These are phyloP conservation scores for Monochamus saltuarius DNA, from an alignment of 1,140 invertebrate species.

Conservation along the genomic window DNA sequence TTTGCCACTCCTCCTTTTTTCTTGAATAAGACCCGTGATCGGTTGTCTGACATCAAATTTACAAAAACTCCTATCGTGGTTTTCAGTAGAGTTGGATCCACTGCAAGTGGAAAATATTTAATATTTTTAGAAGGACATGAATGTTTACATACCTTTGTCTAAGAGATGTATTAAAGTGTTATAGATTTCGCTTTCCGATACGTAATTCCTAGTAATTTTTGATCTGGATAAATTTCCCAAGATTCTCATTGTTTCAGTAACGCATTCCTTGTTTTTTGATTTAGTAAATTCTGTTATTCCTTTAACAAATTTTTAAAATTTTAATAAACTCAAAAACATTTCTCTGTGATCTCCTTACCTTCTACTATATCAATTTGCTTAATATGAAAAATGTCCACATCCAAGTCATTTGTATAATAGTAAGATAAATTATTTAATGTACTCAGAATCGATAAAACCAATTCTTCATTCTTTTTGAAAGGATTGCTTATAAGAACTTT, in stretches of 20 bases:
- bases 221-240: conserved; percentile 68
- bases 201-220: conserved; percentile 59
- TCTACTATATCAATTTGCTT: conserved; percentile 50
- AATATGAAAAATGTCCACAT: conserved; percentile 48
- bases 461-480: conserved; percentile 62
- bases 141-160: conserved; percentile 34
- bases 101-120: conserved; percentile 47
- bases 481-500: conserved; percentile 55
- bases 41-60: conserved; percentile 67
- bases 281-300: conserved; percentile 45
- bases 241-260: conserved; percentile 64
- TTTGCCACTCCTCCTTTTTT: conserved; percentile 52
- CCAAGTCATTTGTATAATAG: conserved; percentile 55
- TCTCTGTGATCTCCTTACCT: conserved; percentile 33
- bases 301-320: conserved; percentile 28
- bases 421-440: conserved; percentile 70
- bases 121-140: conserved; percentile 2
- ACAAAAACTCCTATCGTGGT: conserved; percentile 68
- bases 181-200: conserved; percentile 55
- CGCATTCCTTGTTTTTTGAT: conserved; percentile 56
- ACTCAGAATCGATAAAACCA: conserved; percentile 63
- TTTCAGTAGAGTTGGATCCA: conserved; percentile 60
- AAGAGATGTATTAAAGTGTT: conserved; percentile 38
- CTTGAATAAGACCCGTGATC: conserved; percentile 57
- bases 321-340: background rate